Evolutionary conservation across 2,797 vertebrate genomes (phyloP).

Genomic region (Pempheris klunzingeri): DNA sequence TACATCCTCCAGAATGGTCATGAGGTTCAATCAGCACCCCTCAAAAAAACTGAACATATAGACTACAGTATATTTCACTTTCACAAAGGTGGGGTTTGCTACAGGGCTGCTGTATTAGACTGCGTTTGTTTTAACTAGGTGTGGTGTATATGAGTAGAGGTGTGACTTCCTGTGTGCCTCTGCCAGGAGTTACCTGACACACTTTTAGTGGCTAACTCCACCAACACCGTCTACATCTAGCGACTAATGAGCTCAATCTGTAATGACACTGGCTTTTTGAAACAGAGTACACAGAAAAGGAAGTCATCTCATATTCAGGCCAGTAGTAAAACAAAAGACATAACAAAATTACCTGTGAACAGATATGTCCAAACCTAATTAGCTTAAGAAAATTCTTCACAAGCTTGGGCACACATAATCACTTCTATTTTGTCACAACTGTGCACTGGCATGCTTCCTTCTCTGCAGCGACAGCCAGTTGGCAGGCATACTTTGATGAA

Average conservation of each 20-base stretch:
- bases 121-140: not conserved
- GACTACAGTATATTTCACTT: no score
- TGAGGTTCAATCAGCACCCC: not conserved
- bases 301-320: not conserved
- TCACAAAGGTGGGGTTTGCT: not conserved
- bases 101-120: not conserved
- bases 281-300: not conserved
- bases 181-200: no score
- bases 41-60: not conserved
- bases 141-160: not conserved
- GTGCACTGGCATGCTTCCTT: not conserved
- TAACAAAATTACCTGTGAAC: no score
- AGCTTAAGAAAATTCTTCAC: not conserved
- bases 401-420: not conserved
- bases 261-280: not conserved
- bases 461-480: conserved; percentile 19
- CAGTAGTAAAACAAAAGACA: not conserved
- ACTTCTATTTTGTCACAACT: not conserved
- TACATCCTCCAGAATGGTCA: conserved; percentile 2
- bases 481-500: conserved; percentile 28
- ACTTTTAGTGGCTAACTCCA: no score
- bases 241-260: not conserved
- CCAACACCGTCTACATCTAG: not conserved
- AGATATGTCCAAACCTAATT: not conserved
- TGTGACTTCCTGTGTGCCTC: no score